Percentiles rank a stretch among this genome's conserved stretches.
Evolutionary conservation across 2,797 vertebrate genomes (phyloP).

Genomic region (Parotocinclus haroldoi): DNA sequence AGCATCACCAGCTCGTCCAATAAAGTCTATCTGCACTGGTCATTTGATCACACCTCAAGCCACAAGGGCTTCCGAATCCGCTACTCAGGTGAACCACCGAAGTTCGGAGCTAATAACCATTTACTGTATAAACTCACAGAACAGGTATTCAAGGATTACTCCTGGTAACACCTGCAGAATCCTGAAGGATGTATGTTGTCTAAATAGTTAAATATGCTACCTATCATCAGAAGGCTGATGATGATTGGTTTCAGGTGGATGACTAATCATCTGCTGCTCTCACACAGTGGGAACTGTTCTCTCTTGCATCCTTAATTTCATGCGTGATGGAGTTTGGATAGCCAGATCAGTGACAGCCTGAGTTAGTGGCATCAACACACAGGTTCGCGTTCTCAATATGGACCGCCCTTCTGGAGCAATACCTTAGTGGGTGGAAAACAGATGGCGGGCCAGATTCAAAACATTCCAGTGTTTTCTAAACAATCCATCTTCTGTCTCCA

Average conservation of each 20-base stretch:
- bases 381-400: slow-evolving; percentile 59
- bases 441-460: slow-evolving; percentile 62
- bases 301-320: slow-evolving; percentile 43
- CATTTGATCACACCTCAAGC: slow-evolving; percentile 92
- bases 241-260: slow-evolving; percentile 58
- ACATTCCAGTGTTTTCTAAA: slow-evolving; percentile 57
- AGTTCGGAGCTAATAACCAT: neutral
- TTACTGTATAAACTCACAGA: neutral
- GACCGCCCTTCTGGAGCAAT: slow-evolving; percentile 53
- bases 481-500: slow-evolving; percentile 57
- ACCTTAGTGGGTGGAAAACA: slow-evolving; percentile 58
- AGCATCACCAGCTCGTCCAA: slow-evolving; percentile 87
- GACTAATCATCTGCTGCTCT: slow-evolving; percentile 61
- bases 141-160: slow-evolving; percentile 8
- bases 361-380: slow-evolving; percentile 48
- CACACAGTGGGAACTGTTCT: slow-evolving; percentile 50
- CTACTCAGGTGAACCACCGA: slow-evolving; percentile 80
- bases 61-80: slow-evolving; percentile 96
- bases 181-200: slow-evolving; percentile 63
- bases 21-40: slow-evolving; percentile 94
- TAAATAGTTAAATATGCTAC: slow-evolving; percentile 72
- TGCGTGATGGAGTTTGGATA: slow-evolving; percentile 54
- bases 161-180: slow-evolving; percentile 50
- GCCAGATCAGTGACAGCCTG: slow-evolving; percentile 52
- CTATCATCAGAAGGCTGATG: slow-evolving; percentile 58